These are phyloP conservation scores for Sebastes trivittatus DNA, from an alignment of 2,797 vertebrate species.

Conservation along the genomic window DNA sequence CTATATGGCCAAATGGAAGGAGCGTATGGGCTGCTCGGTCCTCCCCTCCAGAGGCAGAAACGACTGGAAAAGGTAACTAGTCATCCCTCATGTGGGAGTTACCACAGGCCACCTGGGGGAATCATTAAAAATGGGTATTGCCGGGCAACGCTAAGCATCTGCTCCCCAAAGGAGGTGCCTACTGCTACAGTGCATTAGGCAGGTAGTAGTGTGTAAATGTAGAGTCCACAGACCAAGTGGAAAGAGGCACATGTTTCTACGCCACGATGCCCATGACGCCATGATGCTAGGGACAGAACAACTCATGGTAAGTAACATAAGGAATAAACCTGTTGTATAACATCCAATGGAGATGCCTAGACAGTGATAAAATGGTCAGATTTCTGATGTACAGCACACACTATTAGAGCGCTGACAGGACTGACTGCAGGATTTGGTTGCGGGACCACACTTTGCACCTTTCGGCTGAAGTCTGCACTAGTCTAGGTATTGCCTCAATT, in stretches of 20 bases:
- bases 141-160: slow-evolving; percentile 17
- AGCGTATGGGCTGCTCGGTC: neutral
- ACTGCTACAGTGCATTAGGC: slow-evolving; percentile 1
- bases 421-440: neutral
- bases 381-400: neutral
- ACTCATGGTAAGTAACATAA: neutral
- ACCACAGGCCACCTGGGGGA: slow-evolving; percentile 18
- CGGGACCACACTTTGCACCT: neutral
- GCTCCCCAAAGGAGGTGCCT: slow-evolving; percentile 11
- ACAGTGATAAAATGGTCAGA: neutral
- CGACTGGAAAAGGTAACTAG: slow-evolving; percentile 7
- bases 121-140: slow-evolving; percentile 27
- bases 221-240: neutral
- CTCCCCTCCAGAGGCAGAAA: neutral
- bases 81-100: slow-evolving; percentile 4
- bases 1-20: neutral
- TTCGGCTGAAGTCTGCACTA: neutral
- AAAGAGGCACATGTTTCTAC: neutral
- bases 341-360: neutral
- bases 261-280: neutral
- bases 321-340: neutral
- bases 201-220: slow-evolving; percentile 4
- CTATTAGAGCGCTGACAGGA: neutral
- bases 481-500: neutral
- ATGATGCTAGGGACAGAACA: neutral